Conservation (phyloP, 1,140 invertebrate species). For the Drosophila jambulina region DNA sequence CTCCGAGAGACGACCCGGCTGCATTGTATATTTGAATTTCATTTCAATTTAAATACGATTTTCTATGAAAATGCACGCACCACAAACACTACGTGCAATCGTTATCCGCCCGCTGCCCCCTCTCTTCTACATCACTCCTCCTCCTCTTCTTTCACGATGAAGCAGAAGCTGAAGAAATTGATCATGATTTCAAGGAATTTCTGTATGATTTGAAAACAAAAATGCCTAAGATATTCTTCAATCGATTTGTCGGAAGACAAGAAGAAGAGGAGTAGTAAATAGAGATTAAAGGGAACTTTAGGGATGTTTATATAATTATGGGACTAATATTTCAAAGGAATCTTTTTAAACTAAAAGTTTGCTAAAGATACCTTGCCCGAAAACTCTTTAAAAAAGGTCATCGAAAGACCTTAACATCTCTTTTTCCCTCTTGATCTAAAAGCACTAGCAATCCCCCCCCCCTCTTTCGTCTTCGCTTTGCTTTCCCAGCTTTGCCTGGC, state of each 20-base stretch:
- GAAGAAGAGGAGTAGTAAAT: not conserved
- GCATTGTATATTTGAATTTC: constrained; percentile 83
- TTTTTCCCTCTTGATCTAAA: not conserved
- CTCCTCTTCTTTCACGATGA: not conserved
- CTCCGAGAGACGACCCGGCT: constrained; percentile 35
- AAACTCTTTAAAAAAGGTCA: not conserved
- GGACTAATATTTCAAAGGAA: not conserved
- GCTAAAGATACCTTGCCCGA: not conserved
- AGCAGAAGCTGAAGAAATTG: constrained; percentile 24
- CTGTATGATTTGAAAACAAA: constrained; percentile 31
- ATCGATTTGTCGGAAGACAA: not conserved
- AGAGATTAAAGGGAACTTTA: not conserved
- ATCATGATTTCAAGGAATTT: constrained; percentile 53
- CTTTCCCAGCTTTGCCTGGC: not conserved
- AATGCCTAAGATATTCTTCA: constrained; percentile 5
- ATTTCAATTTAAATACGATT: constrained; percentile 84
- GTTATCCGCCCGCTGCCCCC: constrained; percentile 16
- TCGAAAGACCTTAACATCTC: not conserved
- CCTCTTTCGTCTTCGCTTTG: not conserved
- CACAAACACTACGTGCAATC: constrained; percentile 60
- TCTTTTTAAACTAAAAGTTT: not conserved
- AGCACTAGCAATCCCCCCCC: not conserved
- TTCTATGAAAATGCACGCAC: constrained; percentile 83
- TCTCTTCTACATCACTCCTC: not conserved
- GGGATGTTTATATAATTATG: constrained; percentile 1